Base-by-base conservation (phyloP, 2,113 vertebrate species). In the Lipotes vexillifer region DNA sequence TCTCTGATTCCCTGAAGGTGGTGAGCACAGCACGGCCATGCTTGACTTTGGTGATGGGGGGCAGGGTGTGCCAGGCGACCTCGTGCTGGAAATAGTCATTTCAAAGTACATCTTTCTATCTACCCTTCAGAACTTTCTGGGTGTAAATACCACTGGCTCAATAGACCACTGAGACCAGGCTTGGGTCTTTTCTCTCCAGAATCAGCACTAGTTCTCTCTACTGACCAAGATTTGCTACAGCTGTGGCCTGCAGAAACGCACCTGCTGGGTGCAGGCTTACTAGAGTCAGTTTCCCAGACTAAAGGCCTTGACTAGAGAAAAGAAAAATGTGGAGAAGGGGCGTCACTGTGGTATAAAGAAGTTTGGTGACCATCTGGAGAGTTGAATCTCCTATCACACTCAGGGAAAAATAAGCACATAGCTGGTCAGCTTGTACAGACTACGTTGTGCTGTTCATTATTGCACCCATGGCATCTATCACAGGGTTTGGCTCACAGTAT, bases 81-180 rank as follows among this genome's bases (percentile, higher is more conserved):
- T 85, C 55, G 1, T 36, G 69, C 52, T 88, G 90, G 49, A 90
- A 94, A 74, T 17, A 85, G 65, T 71, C 46, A 63, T 69, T 92
- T 95, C 90, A 72, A 92, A 96, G 55, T 33, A 2, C 52, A 31
- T 41, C 55, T 17, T 46, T 95, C 63, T 81, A 3, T 27, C 13
- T 75, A 74, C 33, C 85, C 68, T 87, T 94, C 85, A 96, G 78
- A 71, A 68, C 36, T 31, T 83, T 9, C 71, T 83, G 44, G 44
- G 44, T 4, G 8, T 61, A 38, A 38, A 38, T 21, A 68, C 21
- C 71, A 46, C 15, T 17, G n/a, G 63, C 57, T 65, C 49, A 82
- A 46, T 7, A 52, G 44, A 41, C 29, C 74, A 49, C 1, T 0
- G 11, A 95, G 31, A 74, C 41, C 31, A 75, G 72, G 52, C 29